Conservation (phyloP, 2,113 vertebrate genomes). For the Microtus pennsylvanicus region DNA sequence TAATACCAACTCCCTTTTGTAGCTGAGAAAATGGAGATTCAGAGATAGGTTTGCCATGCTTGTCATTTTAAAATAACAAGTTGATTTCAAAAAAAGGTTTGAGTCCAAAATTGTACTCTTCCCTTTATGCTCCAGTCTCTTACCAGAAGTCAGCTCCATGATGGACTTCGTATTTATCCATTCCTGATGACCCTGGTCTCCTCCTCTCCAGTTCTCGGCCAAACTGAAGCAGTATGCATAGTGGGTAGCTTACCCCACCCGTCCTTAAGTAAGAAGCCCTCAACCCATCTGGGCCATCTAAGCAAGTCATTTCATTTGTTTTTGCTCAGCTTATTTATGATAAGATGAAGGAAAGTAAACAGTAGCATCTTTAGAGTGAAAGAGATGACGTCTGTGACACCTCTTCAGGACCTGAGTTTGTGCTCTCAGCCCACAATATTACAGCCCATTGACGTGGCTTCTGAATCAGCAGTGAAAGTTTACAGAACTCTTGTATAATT, state of each 20-base stretch:
- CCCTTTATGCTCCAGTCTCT: background rate
- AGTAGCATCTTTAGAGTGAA: background rate
- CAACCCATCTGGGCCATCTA: background rate
- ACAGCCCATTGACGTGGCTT: background rate
- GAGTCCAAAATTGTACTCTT: background rate
- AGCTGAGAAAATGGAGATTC: conserved; percentile 9
- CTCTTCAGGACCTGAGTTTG: background rate
- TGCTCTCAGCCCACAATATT: background rate
- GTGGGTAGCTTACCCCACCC: background rate
- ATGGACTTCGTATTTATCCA: background rate
- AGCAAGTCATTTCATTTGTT: background rate
- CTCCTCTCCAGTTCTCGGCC: background rate
- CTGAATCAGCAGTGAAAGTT: background rate
- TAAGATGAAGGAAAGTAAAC: background rate
- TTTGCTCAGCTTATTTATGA: background rate
- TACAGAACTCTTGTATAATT: background rate
- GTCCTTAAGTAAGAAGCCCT: background rate
- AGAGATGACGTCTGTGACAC: background rate
- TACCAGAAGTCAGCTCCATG: background rate
- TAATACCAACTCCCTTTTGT: background rate
- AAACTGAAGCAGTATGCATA: background rate
- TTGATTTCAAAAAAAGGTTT: background rate
- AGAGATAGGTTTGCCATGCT: background rate
- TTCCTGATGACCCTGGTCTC: background rate
- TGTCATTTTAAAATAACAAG: background rate